A percentile compares a stretch with the other conserved stretches of the same genome.
phyloP scores from a whole-genome alignment of 53 echinoderm and acorn worm genomes.

The Pentamera pediparva region DNA sequence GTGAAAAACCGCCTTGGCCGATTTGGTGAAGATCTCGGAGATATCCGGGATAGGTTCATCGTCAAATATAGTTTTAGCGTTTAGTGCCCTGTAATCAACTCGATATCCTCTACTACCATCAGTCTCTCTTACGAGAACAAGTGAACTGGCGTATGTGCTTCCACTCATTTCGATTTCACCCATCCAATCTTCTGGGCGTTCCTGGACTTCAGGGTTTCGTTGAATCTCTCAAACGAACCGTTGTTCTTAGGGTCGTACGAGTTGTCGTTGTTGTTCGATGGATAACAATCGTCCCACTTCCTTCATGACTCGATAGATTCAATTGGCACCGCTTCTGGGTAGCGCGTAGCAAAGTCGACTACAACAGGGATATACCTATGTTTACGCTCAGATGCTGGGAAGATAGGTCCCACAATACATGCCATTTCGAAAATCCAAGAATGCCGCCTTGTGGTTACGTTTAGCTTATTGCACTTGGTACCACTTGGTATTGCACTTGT shows the following conservation, averaged over 20 bases:
- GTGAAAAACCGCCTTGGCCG: conserved; percentile 20
- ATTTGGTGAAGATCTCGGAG: conserved; percentile 18
- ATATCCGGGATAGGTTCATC: conserved; percentile 28
- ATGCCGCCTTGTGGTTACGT: too few species aligned
- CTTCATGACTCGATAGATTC: conserved; percentile 37
- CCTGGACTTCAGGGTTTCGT: too few species aligned
- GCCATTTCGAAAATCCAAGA: too few species aligned
- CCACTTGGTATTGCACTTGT: too few species aligned
- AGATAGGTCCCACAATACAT: conserved; percentile 46
- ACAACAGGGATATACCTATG: conserved; percentile 35
- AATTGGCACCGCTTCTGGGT: conserved; percentile 45
- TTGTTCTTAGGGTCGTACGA: too few species aligned
- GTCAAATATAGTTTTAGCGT: background rate
- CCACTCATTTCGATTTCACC: background rate
- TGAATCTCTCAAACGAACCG: too few species aligned
- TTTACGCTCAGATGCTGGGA: conserved; percentile 31
- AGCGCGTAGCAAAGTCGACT: conserved; percentile 40
- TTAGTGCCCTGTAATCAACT: background rate
- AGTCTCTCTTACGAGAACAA: conserved; percentile 6
- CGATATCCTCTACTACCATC: background rate
- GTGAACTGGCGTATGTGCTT: conserved; percentile 15
- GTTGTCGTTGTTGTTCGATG: too few species aligned
- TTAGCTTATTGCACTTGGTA: too few species aligned
- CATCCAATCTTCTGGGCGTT: too few species aligned
- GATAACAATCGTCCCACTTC: too few species aligned